Evolutionary conservation across 2,797 vertebrate genomes (phyloP).

Genomic region (Trematomus bernacchii): DNA sequence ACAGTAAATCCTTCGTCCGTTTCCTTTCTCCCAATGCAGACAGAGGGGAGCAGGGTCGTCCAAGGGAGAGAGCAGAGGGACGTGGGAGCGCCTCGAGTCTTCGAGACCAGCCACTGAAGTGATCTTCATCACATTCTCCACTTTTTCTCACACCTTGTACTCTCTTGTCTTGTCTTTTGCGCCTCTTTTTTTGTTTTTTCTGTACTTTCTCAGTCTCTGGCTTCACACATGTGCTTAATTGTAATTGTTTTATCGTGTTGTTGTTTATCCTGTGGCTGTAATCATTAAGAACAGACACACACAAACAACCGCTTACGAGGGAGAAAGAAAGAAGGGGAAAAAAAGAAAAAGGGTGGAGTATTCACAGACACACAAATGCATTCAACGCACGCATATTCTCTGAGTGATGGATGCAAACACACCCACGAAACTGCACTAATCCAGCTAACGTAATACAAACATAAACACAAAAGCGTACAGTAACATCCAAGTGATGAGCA

Average conservation of each 20-base stretch:
- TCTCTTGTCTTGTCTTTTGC: neutral
- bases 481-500: conserved; percentile 38
- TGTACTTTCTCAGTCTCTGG: neutral
- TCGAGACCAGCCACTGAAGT: conserved; percentile 47
- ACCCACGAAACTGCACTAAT: conserved; percentile 41
- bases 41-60: conserved; percentile 75
- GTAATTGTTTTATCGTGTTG: conserved; percentile 55
- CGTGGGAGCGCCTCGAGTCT: conserved; percentile 74
- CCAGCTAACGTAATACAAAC: conserved; percentile 49
- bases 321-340: conserved; percentile 21
- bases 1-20: conserved; percentile 89
- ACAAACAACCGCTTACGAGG: conserved; percentile 48
- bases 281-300: conserved; percentile 54
- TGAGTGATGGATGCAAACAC: conserved; percentile 52
- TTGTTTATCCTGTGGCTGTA: conserved; percentile 49
- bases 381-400: conserved; percentile 44
- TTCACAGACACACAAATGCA: conserved; percentile 46
- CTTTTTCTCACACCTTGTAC: conserved; percentile 59
- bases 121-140: conserved; percentile 38
- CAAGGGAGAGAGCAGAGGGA: conserved; percentile 69
- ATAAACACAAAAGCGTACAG: conserved; percentile 45
- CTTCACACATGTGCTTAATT: conserved; percentile 42
- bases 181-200: neutral
- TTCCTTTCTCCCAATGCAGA: conserved; percentile 84
- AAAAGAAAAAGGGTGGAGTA: conserved; percentile 29